phyloP scores from a whole-genome alignment of 2,888 invertebrate species.

The Pristionchus fissidentatus region DNA sequence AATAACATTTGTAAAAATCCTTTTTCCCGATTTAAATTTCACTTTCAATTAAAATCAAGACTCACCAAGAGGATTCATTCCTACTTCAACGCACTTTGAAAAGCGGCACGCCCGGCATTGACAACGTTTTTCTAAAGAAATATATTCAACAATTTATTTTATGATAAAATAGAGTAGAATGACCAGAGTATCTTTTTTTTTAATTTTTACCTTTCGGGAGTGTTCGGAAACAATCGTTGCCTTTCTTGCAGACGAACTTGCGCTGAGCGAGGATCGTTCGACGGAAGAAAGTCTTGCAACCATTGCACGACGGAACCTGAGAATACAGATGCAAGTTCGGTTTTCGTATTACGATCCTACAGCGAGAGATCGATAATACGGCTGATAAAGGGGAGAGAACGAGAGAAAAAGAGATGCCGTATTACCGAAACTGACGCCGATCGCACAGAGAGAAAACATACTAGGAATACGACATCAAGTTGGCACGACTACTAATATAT shows the following conservation, averaged over 20 bases:
- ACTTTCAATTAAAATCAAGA: slow-evolving; percentile 42
- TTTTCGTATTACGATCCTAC: too few species aligned
- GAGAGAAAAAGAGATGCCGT: too few species aligned
- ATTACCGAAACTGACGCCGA: too few species aligned
- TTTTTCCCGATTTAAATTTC: too few species aligned
- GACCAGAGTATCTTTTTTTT: background rate
- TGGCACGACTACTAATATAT: too few species aligned
- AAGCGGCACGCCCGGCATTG: slow-evolving; percentile 60
- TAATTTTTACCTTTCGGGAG: slow-evolving; percentile 27
- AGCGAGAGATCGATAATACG: too few species aligned
- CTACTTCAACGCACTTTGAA: slow-evolving; percentile 59
- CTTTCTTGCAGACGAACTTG: slow-evolving; percentile 37
- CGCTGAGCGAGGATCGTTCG: slow-evolving; percentile 43
- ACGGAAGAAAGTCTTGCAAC: slow-evolving; percentile 44
- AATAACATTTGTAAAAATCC: too few species aligned
- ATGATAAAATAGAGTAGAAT: background rate
- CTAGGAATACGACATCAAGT: too few species aligned
- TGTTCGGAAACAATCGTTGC: slow-evolving; percentile 1
- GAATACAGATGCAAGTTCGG: too few species aligned
- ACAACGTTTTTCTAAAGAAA: slow-evolving; percentile 56
- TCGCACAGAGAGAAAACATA: too few species aligned
- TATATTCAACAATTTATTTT: background rate
- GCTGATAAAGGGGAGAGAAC: too few species aligned
- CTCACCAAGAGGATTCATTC: slow-evolving; percentile 60
- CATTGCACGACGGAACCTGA: slow-evolving; percentile 40